Evolutionary conservation across 2,797 vertebrate species (phyloP).

Genomic region (Prionace glauca): DNA sequence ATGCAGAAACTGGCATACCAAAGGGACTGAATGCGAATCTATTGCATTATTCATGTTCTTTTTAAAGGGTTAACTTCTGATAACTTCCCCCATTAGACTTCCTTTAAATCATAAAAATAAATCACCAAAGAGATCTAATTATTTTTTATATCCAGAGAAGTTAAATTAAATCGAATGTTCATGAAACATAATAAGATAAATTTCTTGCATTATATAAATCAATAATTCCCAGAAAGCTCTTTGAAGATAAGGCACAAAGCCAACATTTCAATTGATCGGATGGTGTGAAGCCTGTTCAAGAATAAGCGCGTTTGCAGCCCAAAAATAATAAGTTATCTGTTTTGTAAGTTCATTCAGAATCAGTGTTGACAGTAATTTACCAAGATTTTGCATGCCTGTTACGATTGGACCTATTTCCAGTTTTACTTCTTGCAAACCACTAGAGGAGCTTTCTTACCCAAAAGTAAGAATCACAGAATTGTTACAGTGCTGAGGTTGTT

Average conservation of each 20-base stretch:
- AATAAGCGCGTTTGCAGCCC: not conserved
- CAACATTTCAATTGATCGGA: conserved; percentile 4
- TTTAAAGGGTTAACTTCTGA: not conserved
- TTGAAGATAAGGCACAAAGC: conserved; percentile 17
- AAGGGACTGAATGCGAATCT: not conserved
- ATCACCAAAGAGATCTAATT: conserved; percentile 57
- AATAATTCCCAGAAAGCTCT: conserved; percentile 43
- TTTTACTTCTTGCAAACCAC: not conserved
- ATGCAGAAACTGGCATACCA: not conserved
- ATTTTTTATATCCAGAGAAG: conserved; percentile 52
- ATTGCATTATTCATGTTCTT: not conserved
- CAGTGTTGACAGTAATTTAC: conserved; percentile 6
- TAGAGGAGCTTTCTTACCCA: not conserved
- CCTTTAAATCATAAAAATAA: conserved; percentile 46
- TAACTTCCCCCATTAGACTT: not conserved
- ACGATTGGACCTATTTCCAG: not conserved
- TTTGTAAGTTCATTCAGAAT: not conserved
- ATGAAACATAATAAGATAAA: conserved; percentile 57
- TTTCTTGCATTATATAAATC: conserved; percentile 50
- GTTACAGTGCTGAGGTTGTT: no score
- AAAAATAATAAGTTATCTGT: not conserved
- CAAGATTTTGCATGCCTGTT: conserved; percentile 33
- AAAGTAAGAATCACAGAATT: not conserved
- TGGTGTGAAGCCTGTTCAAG: not conserved
- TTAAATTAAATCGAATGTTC: conserved; percentile 61